Evolutionary conservation across 2,113 vertebrate genomes (phyloP).

Genomic region (Gracilinanus agilis): DNA sequence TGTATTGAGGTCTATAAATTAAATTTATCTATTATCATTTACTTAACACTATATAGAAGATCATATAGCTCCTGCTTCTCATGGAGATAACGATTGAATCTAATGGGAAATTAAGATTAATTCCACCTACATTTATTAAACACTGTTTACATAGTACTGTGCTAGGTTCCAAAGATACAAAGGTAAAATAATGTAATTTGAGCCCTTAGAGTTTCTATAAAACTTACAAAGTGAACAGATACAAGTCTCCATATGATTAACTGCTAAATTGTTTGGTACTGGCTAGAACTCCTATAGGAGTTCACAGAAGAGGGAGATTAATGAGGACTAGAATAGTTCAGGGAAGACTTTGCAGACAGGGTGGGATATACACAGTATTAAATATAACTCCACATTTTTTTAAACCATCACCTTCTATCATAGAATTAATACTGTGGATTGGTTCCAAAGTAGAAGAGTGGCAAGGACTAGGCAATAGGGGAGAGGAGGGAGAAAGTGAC

Average conservation of each 20-base stretch:
- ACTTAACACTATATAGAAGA: background rate
- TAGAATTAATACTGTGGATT: too few relatives aligned
- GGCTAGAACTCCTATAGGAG: background rate
- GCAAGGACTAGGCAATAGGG: too few relatives aligned
- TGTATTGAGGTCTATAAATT: background rate
- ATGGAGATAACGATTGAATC: background rate
- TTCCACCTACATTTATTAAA: background rate
- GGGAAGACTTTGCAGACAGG: slow-evolving; percentile 25
- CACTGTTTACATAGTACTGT: background rate
- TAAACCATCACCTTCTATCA: too few relatives aligned
- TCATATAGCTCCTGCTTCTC: background rate
- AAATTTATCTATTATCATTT: background rate
- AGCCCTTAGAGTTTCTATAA: background rate
- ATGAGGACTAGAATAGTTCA: background rate
- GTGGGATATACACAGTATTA: background rate
- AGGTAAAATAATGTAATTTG: background rate
- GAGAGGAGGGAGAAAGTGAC: too few relatives aligned
- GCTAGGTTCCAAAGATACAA: background rate
- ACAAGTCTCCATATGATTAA: background rate
- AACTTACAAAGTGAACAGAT: background rate
- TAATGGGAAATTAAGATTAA: background rate
- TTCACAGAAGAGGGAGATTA: background rate
- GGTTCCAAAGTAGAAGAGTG: too few relatives aligned
- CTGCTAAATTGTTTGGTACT: background rate
- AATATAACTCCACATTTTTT: background rate